Conservation (phyloP, 2,113 vertebrate genomes). For the Rhinolophus ferrumequinum region DNA sequence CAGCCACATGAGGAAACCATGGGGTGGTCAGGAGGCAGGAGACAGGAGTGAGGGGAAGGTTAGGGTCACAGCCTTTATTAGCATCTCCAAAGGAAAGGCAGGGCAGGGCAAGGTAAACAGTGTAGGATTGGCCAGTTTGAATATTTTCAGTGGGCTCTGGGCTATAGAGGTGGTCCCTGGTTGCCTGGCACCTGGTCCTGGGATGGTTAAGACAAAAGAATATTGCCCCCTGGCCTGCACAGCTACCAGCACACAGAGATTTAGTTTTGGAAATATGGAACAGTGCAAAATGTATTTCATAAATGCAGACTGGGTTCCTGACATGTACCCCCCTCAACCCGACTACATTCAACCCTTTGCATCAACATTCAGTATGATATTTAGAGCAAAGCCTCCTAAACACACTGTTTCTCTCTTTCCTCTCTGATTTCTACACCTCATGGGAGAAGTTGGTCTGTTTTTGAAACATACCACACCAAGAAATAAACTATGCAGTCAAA, state of each 20-base stretch:
- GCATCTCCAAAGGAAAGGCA: neutral
- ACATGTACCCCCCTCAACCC: accelerated
- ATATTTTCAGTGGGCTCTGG: neutral
- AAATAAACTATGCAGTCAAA: neutral
- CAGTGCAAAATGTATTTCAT: neutral
- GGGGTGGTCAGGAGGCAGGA: neutral
- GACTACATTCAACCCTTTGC: neutral
- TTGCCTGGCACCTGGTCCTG: neutral
- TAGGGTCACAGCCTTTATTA: neutral
- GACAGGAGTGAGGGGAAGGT: neutral
- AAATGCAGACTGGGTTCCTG: neutral
- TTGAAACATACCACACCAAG: neutral
- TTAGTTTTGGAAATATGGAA: neutral
- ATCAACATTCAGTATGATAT: neutral
- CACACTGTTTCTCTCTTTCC: neutral
- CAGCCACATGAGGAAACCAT: accelerated
- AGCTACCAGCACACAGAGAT: neutral
- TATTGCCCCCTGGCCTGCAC: neutral
- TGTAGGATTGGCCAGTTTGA: neutral
- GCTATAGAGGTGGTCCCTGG: neutral
- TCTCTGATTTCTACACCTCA: neutral
- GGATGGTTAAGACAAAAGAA: neutral
- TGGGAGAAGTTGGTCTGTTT: neutral
- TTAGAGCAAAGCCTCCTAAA: neutral
- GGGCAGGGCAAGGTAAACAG: neutral